Evolutionary conservation across 2,797 vertebrate genomes (phyloP).

Genomic region (Knipowitschia caucasica): DNA sequence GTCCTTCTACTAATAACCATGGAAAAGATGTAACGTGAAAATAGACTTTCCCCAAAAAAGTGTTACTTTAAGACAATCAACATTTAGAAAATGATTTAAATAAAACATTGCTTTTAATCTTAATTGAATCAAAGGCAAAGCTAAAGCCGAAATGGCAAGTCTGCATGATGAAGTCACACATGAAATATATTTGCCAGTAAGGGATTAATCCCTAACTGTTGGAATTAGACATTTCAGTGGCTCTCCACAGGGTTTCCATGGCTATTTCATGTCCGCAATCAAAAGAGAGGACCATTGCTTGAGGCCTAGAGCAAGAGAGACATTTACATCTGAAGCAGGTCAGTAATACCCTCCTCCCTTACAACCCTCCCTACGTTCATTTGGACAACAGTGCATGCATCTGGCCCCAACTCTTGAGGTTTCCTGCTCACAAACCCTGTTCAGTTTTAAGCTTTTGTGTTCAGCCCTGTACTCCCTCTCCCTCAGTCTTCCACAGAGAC

Average conservation of each 20-base stretch:
- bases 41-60: too few species aligned
- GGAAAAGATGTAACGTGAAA: too few species aligned
- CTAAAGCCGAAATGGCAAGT: constrained; percentile 15
- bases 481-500: constrained; percentile 58
- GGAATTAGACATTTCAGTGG: constrained; percentile 70
- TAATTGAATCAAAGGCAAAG: not conserved
- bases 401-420: constrained; percentile 43
- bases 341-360: constrained; percentile 52
- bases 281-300: constrained; percentile 68
- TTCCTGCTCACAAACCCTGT: constrained; percentile 48
- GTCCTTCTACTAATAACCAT: too few species aligned
- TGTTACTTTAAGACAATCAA: too few species aligned
- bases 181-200: constrained; percentile 33
- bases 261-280: constrained; percentile 72
- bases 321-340: constrained; percentile 83
- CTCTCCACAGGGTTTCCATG: constrained; percentile 76
- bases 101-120: too few species aligned
- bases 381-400: constrained; percentile 53
- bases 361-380: constrained; percentile 53
- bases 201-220: constrained; percentile 60
- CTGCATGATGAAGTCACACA: constrained; percentile 12
- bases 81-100: too few species aligned
- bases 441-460: constrained; percentile 63
- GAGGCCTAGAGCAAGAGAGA: constrained; percentile 66
- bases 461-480: constrained; percentile 49